Base-by-base conservation (phyloP, 53 echinoderm and acorn worm genomes). In the Actinopyga echinites region DNA sequence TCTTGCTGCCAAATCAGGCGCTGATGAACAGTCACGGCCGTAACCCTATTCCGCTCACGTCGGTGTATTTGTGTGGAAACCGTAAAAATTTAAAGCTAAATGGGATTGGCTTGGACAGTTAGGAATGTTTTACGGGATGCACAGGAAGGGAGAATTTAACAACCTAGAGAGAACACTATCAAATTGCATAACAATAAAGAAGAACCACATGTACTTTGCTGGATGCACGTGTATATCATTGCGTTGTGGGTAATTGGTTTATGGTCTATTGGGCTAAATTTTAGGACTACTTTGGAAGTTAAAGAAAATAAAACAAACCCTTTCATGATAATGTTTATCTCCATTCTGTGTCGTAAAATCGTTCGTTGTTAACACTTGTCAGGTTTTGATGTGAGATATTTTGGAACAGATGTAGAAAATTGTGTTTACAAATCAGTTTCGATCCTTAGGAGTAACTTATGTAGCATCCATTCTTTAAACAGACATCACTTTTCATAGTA, bases 181-280 rank as follows among this genome's bases (percentile, higher is more conserved):
- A 71, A 71, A 71, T 71, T 71, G 71, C 71, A 71, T 43, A 71
- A 71, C 71, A 71, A 71, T 71, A 21, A 71, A 71, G 44, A 71
- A 24, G 26, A 44, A 40, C 40, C 68, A 9, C 12, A 68, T 12
- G 24, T 36, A 11, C 20, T 71, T 2, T 13, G 42, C 40, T 25
- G 38, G 71, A 11, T 15, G 26, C 26, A 13, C n/a, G 35, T 71
- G 37, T 44, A 13, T 71, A 42, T 40, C 71, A 34, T 32, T 71
- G 71, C 25, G 40, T 22, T 20, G 71, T 71, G 43, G 22, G 20
- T 35, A 44, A 71, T 71, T 71, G 71, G 42, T 71, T 71, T 40
- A 71, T 71, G 71, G 42, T 30, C 45, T 23, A 44, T 71, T 71
- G 40, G 71, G 71, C 71, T 71, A 44, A 71, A 71, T 71, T 71